Evolutionary conservation across 2,888 invertebrate genomes (phyloP), one percentile per base, ranked within the genome.

Genomic region (Drosophila demipolita): DNA sequence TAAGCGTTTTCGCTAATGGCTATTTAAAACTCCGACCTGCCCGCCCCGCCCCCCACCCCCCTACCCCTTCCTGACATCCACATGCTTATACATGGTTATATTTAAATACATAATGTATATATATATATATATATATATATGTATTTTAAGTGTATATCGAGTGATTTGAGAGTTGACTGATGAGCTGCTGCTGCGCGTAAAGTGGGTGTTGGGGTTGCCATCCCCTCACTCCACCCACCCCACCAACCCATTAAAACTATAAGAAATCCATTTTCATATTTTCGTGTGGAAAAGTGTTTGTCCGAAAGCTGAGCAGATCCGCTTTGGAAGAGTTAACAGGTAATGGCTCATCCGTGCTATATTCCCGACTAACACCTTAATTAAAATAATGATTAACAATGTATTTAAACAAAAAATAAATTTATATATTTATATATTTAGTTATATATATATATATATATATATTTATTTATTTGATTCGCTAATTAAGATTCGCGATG

Each of bases 1-100:
- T 92, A 92, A 91, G 92, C 92, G 89, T 91, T 92, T 92, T 91
- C 90, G 91, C 91, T 91, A 92, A 92, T 91, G 91, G 91, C 91
- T 91, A 92, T 91, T 92, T 91, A 90, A 89, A 89, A 90, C 82
- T 88, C 84, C 83, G 79, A 84, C 73, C 73, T 71, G 75, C 72
- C 50, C 48, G 48, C 69, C 40, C 38, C 49, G n/a, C 53, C 3
- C 6, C 20, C 20, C 38, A 33, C 23, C 1, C 45, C 15, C 2
- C 17, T 6, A n/a, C n/a, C 29, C 20, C 15, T 1, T 38, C 20
- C 15, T 1, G 11, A 29, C 17, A 29, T 33, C 11, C 82, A 66
- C 71, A 75, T 75, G 63, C 73, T 65, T 77, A 66, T 72, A 78
- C 62, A 78, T 64, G 67, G 55, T 55, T 65, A 71, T 60, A 67